These are phyloP conservation scores for Fundulus diaphanus DNA, from an alignment of 2,797 vertebrate species.

Conservation along the genomic window DNA sequence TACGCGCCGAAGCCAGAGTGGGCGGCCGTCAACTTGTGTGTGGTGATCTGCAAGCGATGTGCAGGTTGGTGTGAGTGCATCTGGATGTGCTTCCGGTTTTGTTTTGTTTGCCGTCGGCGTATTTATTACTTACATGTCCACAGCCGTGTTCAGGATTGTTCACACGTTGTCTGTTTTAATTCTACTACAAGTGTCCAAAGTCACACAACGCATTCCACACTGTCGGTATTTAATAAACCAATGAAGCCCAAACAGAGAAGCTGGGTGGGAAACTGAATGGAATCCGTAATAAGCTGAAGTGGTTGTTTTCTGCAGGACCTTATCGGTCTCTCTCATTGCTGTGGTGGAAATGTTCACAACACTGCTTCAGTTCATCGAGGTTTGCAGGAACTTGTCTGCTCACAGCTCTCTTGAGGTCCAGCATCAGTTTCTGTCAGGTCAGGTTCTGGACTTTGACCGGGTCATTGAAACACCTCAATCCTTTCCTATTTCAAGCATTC, in stretches of 20 bases:
- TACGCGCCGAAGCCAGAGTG: conserved; percentile 86
- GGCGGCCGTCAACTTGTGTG: conserved; percentile 94
- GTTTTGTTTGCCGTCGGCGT: background rate
- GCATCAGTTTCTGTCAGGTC: background rate
- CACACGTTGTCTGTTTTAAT: background rate
- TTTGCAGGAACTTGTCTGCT: background rate
- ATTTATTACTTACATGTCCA: conserved; percentile 60
- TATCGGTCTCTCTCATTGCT: background rate
- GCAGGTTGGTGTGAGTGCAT: conserved; percentile 81
- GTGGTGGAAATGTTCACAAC: background rate
- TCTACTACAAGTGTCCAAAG: background rate
- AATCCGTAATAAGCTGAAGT: background rate
- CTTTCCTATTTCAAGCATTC: background rate
- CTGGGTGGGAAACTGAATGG: background rate
- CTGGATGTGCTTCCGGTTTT: background rate
- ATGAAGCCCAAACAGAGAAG: background rate
- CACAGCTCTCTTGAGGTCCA: background rate
- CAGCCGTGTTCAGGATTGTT: conserved; percentile 37
- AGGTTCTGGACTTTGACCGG: background rate
- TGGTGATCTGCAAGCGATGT: conserved; percentile 94
- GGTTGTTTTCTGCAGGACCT: background rate
- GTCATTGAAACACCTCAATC: no score
- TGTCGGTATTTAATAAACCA: background rate
- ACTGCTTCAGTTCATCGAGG: background rate
- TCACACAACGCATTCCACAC: background rate